Evolutionary conservation across 1,140 invertebrate species (phyloP), one percentile per base, ranked within the genome.

Genomic region (Papilio glaucus): DNA sequence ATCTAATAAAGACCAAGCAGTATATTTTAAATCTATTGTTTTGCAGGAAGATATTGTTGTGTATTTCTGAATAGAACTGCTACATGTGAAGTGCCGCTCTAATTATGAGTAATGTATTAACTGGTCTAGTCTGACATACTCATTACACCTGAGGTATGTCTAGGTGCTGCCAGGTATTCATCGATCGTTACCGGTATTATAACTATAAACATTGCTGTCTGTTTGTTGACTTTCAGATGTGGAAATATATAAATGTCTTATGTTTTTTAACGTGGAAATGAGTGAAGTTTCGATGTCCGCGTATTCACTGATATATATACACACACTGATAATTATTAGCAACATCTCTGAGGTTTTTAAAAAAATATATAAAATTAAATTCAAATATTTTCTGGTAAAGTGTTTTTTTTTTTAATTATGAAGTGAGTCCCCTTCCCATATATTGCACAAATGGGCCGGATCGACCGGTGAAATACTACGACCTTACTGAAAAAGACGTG

Each of bases 41-140:
- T 57, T 10, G 9, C 13, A 57, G 18, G 6, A 10, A 41, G 39
- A 41, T 7, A 13, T n/a, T n/a, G n/a, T n/a, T n/a, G n/a, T n/a
- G n/a, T 10, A 57, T 57, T 57, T 57, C 49, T 8, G 24, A 57
- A 57, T 53, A 24, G 45, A 49, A 24, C 12, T 15, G 5, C 2
- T 21, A 53, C 10, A 13, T 57, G n/a, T n/a, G 49, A 57, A 57
- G 21, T 57, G 49, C 10, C 49, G 49, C 49, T 57, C 49, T 57
- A 57, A 57, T 57, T 57, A 57, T 57, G 49, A 57, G 49, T 57
- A 57, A 57, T 57, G 49, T 12, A 45, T 45, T 45, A 57, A 57
- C 49, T 10, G 49, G 49, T 57, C 49, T 26, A 57, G 49, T 57
- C 49, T 57, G 45, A 18, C 45, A 57, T 24, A 26, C 49, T 26